These are phyloP conservation scores for Rhegmatorhina hoffmannsi DNA, from an alignment of 2,113 vertebrate genomes.

Conservation along the genomic window DNA sequence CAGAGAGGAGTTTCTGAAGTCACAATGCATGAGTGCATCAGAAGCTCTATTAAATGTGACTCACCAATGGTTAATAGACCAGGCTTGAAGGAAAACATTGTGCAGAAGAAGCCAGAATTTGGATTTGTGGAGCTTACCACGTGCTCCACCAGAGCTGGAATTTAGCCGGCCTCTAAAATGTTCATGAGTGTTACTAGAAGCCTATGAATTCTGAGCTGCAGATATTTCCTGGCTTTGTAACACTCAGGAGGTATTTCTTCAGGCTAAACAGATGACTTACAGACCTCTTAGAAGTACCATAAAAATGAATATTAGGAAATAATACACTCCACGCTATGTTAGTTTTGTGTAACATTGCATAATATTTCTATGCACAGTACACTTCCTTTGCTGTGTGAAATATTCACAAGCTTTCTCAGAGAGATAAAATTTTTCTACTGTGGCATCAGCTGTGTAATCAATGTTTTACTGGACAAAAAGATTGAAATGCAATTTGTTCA, in stretches of 20 bases:
- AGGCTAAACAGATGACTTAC: constrained; percentile 51
- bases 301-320: constrained; percentile 36
- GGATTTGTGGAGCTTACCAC: background rate
- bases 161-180: background rate
- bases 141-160: background rate
- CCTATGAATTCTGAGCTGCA: background rate
- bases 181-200: background rate
- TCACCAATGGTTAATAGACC: background rate
- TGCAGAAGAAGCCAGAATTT: background rate
- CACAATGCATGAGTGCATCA: background rate
- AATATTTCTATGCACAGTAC: background rate
- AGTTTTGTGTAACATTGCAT: constrained; percentile 3
- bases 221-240: constrained; percentile 23
- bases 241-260: constrained; percentile 32
- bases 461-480: constrained; percentile 54
- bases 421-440: constrained; percentile 17
- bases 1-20: background rate
- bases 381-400: constrained; percentile 31
- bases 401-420: background rate
- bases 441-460: constrained; percentile 65
- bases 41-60: background rate
- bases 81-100: background rate
- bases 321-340: background rate
- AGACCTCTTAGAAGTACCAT: constrained; percentile 27
- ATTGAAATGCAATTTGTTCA: background rate